A percentile compares a stretch with the other conserved stretches of the same genome.
Conservation (phyloP, 1,140 invertebrate species). For the Zaprionus camerounensis region DNA sequence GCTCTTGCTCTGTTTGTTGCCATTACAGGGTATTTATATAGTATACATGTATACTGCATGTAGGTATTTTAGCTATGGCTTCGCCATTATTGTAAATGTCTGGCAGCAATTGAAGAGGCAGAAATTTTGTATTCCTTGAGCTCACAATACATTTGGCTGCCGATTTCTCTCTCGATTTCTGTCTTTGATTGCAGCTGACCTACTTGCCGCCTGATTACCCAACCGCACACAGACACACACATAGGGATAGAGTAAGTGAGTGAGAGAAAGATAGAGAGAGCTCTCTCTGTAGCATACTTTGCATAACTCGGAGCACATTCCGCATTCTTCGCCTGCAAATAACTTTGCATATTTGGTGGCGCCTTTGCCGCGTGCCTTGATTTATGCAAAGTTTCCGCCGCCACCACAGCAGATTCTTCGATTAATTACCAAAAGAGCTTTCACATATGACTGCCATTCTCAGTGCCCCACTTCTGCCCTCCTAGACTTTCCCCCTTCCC, state of each 20-base stretch:
- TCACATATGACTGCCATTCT: conserved; percentile 18
- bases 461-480: neutral
- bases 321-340: conserved; percentile 69
- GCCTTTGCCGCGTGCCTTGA: conserved; percentile 61
- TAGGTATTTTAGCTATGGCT: neutral
- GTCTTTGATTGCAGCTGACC: conserved; percentile 75
- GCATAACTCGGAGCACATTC: conserved; percentile 67
- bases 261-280: neutral
- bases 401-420: conserved; percentile 27
- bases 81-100: conserved; percentile 34
- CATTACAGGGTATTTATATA: conserved; percentile 9
- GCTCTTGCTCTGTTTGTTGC: neutral
- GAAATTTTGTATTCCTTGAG: conserved; percentile 41
- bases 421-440: conserved; percentile 44
- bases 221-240: conserved; percentile 32
- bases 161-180: conserved; percentile 61
- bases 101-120: conserved; percentile 23
- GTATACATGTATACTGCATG: neutral
- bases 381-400: conserved; percentile 61
- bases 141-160: conserved; percentile 68
- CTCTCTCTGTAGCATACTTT: conserved; percentile 56
- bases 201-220: conserved; percentile 77
- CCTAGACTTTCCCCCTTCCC: neutral
- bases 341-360: conserved; percentile 71
- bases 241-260: neutral